These are phyloP conservation scores for Propithecus perrieri DNA, from an alignment of 2,797 vertebrate genomes.

Conservation along the genomic window DNA sequence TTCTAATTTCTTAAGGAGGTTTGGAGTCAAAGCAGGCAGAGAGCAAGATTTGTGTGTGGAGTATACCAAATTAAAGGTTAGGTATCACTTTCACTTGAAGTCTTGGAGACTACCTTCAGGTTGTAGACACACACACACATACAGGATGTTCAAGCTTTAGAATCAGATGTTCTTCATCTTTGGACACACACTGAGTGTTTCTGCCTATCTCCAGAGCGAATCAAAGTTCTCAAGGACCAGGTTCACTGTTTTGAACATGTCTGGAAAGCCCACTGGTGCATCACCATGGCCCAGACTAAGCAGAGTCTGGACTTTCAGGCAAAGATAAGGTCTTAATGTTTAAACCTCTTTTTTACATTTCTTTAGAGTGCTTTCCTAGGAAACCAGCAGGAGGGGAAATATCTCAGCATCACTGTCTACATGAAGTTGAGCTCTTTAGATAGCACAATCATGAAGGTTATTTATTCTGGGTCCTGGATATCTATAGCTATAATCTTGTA, in stretches of 20 bases:
- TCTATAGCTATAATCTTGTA: background rate
- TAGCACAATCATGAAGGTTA: background rate
- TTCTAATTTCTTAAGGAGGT: background rate
- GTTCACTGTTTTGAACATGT: background rate
- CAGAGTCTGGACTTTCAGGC: background rate
- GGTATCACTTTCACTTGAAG: slow-evolving; percentile 6
- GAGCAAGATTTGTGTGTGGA: background rate
- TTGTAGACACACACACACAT: background rate
- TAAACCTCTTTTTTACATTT: slow-evolving; percentile 14
- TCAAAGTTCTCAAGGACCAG: background rate
- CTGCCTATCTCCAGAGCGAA: background rate
- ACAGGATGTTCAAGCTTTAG: background rate
- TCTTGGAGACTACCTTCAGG: background rate
- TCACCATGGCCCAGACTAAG: background rate
- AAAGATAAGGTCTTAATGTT: background rate
- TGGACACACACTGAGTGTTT: background rate
- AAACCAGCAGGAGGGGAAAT: background rate
- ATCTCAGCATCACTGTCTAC: background rate
- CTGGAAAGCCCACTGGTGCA: background rate
- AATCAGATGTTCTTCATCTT: background rate
- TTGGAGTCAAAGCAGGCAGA: background rate
- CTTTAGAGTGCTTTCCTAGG: slow-evolving; percentile 19
- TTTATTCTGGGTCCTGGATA: slow-evolving; percentile 2
- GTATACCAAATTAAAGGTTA: background rate
- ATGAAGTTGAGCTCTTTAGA: background rate